Evolutionary conservation across 2,888 invertebrate species (phyloP).

Genomic region (Neria commutata): DNA sequence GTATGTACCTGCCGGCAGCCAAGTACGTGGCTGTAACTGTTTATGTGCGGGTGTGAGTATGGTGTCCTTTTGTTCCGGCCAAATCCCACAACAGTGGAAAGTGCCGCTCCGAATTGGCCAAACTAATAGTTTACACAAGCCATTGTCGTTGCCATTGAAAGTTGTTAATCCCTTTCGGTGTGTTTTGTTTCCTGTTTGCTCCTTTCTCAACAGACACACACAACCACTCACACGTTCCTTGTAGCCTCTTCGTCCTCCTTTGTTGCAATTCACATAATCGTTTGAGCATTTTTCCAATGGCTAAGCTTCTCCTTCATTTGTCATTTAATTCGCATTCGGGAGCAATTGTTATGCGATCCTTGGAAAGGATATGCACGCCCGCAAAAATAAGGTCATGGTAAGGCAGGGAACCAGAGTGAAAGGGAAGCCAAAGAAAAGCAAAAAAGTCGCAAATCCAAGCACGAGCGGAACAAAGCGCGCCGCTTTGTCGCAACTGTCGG

Average conservation of each 20-base stretch:
- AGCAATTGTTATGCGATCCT: not conserved
- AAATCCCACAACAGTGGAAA: not conserved
- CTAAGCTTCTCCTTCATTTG: not conserved
- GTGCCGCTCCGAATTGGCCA: not conserved
- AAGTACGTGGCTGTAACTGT: no score
- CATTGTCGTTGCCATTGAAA: not conserved
- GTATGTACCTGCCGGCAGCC: not conserved
- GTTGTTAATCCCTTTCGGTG: not conserved
- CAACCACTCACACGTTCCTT: no score
- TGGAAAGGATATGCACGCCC: not conserved
- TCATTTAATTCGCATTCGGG: slow-evolving; percentile 1
- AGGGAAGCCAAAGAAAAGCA: no score
- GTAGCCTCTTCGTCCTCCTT: not conserved
- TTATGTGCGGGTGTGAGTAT: not conserved
- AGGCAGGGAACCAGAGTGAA: not conserved
- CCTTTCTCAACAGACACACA: not conserved
- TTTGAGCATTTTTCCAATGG: not conserved
- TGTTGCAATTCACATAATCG: not conserved
- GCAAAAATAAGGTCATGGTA: not conserved
- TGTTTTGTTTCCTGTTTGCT: not conserved
- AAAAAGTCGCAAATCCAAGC: not conserved
- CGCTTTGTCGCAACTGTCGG: no score
- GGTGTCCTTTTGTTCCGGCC: not conserved
- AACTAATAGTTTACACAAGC: not conserved
- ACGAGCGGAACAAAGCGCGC: no score